These are phyloP conservation scores for Alcis repandata DNA, from an alignment of 2,888 invertebrate genomes.

Conservation along the genomic window DNA sequence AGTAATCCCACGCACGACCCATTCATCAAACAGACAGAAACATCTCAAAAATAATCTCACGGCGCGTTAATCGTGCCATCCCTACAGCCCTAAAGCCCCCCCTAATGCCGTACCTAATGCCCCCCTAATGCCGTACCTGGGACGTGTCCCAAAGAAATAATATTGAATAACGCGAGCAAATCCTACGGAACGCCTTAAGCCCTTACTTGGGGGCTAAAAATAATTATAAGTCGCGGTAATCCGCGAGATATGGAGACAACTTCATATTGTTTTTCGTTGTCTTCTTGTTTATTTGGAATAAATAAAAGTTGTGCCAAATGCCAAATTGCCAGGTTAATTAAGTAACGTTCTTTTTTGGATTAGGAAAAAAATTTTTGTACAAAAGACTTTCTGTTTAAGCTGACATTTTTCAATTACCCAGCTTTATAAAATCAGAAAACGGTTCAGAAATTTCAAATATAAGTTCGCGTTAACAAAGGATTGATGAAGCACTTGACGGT, in stretches of 20 bases:
- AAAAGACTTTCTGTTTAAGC: no score
- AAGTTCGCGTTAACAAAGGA: no score
- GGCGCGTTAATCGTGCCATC: slow-evolving; percentile 38
- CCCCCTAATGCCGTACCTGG: slow-evolving; percentile 70
- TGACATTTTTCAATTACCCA: no score
- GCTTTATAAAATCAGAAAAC: no score
- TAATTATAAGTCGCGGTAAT: slow-evolving; percentile 68
- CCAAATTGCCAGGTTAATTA: no score
- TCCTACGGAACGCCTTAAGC: slow-evolving; percentile 81
- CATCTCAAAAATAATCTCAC: slow-evolving; percentile 38
- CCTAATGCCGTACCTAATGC: slow-evolving; percentile 48
- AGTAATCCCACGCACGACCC: slow-evolving; percentile 20
- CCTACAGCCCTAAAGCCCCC: slow-evolving; percentile 63
- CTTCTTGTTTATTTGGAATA: slow-evolving; percentile 33
- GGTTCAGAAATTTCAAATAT: no score
- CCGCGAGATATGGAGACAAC: slow-evolving; percentile 59
- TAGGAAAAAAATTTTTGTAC: no score
- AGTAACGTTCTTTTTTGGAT: no score
- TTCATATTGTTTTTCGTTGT: slow-evolving; percentile 62
- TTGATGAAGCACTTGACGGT: no score
- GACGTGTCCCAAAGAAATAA: slow-evolving; percentile 76
- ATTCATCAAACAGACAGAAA: slow-evolving; percentile 49
- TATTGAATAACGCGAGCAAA: slow-evolving; percentile 84
- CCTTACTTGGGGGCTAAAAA: slow-evolving; percentile 75
- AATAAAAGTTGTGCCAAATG: neutral